Evolutionary conservation across 2,797 vertebrate genomes (phyloP).

Genomic region (Neosilurus hyrtlii): DNA sequence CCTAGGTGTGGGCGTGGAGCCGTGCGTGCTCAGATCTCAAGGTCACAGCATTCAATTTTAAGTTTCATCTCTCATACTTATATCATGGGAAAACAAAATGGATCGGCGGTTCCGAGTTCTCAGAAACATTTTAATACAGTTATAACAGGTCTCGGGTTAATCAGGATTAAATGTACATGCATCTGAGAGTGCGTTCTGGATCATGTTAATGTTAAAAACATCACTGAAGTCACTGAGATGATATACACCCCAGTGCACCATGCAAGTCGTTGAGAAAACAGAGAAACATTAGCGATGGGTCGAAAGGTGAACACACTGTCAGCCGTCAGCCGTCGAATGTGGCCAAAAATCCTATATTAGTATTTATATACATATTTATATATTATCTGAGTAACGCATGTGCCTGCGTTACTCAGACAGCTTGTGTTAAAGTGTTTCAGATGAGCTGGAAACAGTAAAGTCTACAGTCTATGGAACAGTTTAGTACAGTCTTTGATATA

Average conservation of each 20-base stretch:
- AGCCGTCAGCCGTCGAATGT: too few relatives aligned
- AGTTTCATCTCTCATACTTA: constrained; percentile 36
- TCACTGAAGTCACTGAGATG: not conserved
- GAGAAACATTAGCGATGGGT: not conserved
- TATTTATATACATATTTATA: too few relatives aligned
- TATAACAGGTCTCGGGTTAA: not conserved
- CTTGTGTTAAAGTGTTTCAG: too few relatives aligned
- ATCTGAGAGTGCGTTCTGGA: not conserved
- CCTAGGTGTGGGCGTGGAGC: constrained; percentile 45
- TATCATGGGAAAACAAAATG: not conserved
- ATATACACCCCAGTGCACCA: not conserved
- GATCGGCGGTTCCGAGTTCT: not conserved
- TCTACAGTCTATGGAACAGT: too few relatives aligned
- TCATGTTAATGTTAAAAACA: not conserved
- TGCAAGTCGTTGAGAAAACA: not conserved
- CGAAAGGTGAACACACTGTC: not conserved
- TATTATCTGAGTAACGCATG: too few relatives aligned
- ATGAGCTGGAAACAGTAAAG: too few relatives aligned
- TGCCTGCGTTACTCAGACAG: too few relatives aligned
- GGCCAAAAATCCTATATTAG: too few relatives aligned
- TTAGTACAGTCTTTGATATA: too few relatives aligned
- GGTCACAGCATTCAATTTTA: constrained; percentile 44
- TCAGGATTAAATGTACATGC: not conserved
- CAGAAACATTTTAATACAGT: not conserved
- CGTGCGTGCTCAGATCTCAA: constrained; percentile 41